Base-by-base conservation (phyloP, 2,888 invertebrate species). In the Agrypnus murinus region DNA sequence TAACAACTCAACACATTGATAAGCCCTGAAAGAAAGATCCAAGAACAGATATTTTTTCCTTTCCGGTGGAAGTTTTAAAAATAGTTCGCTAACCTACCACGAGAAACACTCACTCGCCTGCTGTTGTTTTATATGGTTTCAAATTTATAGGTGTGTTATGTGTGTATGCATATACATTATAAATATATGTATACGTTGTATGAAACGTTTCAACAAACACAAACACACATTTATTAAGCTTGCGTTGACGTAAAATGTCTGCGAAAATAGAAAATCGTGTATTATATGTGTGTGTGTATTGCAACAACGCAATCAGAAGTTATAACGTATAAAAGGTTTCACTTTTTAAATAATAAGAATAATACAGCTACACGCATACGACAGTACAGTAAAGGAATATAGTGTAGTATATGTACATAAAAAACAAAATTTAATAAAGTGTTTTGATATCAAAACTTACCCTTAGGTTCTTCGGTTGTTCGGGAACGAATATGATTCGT, bases 111-210 rank as follows among this genome's bases (percentile, higher is more conserved):
- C n/a, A 50, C n/a, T 10, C 8, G 19, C 4, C 6, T n/a, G 12
- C n/a, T 31, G n/a, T n/a, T 32, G 10, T 53, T 53, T 53, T 53
- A 53, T 32, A 32, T n/a, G 50, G 50, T 53, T 53, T 53, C 50
- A 53, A 53, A 53, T 53, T 53, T 53, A 53, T 53, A 32, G 50
- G 50, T 32, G 50, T 32, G 50, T 53, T 25, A 53, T 32, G 32
- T 31, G 32, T 31, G 50, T 25, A 25, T 46, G 46, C 46, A 46
- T 46, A 46, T 19, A 46, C 50, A 53, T 53, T 53, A 53, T 53
- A 31, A 53, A 53, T 53, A 53, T 53, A n/a, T n/a, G n/a, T n/a
- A n/a, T n/a, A 31, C 50, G 50, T n/a, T n/a, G 32, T 53, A 53
- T 53, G 50, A 14, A 53, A 32, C 50, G 50, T 12, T 53, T 46